phyloP scores from a whole-genome alignment of 2,888 invertebrate genomes.

The Tuberolachnus salignus region DNA sequence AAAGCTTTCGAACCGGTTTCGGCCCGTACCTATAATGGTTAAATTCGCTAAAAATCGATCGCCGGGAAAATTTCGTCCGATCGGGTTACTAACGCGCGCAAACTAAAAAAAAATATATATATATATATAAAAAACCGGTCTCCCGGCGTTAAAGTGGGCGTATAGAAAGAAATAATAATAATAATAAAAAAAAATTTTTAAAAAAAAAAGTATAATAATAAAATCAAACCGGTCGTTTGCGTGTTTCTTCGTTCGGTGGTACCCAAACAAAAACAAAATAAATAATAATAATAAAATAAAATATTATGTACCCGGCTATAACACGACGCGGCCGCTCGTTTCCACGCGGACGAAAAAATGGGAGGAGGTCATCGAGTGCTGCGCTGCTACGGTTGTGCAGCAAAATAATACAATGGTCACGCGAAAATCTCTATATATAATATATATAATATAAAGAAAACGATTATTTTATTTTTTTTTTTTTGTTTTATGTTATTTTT shows the following conservation, averaged over 20 bases:
- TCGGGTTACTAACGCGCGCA: slow-evolving; percentile 9
- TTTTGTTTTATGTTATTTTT: too few relatives aligned
- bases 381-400: not conserved
- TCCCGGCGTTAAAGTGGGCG: slow-evolving; percentile 3
- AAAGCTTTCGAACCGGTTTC: slow-evolving; percentile 44
- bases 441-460: not conserved
- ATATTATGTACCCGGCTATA: not conserved
- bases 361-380: too few relatives aligned
- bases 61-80: slow-evolving; percentile 24
- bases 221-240: slow-evolving; percentile 21
- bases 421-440: not conserved
- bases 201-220: too few relatives aligned
- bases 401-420: not conserved
- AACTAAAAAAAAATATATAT: not conserved
- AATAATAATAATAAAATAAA: too few relatives aligned
- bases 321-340: too few relatives aligned
- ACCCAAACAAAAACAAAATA: not conserved
- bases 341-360: too few relatives aligned
- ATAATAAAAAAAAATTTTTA: too few relatives aligned
- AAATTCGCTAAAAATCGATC: slow-evolving; percentile 9
- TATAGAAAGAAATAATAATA: not conserved
- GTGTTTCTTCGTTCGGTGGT: not conserved
- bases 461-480: too few relatives aligned
- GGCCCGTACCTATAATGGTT: not conserved
- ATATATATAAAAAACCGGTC: slow-evolving; percentile 13